These are phyloP conservation scores for Eupeodes latifasciatus DNA, from an alignment of 2,888 invertebrate species.

Conservation along the genomic window DNA sequence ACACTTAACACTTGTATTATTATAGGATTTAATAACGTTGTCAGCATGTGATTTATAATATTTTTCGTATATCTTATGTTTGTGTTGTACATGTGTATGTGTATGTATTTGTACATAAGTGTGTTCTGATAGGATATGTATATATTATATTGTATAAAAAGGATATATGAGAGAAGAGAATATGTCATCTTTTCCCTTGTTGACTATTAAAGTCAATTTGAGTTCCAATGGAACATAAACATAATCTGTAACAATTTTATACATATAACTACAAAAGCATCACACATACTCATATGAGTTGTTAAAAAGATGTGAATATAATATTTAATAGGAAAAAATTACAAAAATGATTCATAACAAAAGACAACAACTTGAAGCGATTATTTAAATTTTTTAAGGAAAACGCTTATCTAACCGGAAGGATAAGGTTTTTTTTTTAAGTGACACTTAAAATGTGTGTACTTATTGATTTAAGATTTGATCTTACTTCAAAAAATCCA, in stretches of 20 bases:
- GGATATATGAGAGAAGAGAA: background rate
- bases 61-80: constrained; percentile 1
- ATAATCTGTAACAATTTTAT: constrained; percentile 21
- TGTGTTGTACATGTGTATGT: no score
- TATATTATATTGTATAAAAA: background rate
- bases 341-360: no score
- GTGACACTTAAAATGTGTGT: no score
- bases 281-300: background rate
- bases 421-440: no score
- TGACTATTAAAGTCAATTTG: constrained; percentile 30
- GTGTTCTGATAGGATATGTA: constrained; percentile 3
- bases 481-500: no score
- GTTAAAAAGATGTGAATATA: constrained; percentile 8
- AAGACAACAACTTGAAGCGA: no score
- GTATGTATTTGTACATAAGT: background rate
- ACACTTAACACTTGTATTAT: constrained; percentile 52
- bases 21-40: constrained; percentile 60
- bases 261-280: background rate
- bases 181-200: constrained; percentile 6
- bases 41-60: constrained; percentile 58
- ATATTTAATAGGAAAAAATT: background rate
- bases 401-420: no score
- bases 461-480: no score
- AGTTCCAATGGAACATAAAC: background rate
- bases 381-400: no score